A percentile compares a stretch with the other conserved stretches of the same genome.
Evolutionary conservation across 2,113 vertebrate species (phyloP).

Genomic region (Archilochus colubris): DNA sequence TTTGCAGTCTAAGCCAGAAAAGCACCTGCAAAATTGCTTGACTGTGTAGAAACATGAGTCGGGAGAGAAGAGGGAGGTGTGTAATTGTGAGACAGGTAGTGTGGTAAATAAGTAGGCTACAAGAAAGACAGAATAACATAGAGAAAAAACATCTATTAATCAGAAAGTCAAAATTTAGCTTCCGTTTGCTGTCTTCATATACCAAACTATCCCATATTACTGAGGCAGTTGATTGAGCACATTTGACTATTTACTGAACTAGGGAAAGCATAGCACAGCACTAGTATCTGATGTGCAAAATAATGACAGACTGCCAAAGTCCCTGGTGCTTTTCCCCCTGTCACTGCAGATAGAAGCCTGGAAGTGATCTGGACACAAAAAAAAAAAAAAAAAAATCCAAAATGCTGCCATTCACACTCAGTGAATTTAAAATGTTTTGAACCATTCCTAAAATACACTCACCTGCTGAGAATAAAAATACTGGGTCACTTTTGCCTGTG

Average conservation of each 20-base stretch:
- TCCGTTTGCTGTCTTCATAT: neutral
- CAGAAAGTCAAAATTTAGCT: neutral
- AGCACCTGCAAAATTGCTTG: neutral
- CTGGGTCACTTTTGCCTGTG: neutral
- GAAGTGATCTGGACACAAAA: neutral
- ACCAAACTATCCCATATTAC: neutral
- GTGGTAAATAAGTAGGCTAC: neutral
- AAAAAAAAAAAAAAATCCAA: too few relatives aligned
- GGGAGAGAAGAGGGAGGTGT: neutral
- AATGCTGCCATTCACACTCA: neutral
- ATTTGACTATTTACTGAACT: neutral
- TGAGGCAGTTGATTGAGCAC: neutral
- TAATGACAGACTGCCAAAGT: neutral
- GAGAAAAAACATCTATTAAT: neutral
- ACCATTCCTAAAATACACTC: neutral
- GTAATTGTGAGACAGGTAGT: neutral
- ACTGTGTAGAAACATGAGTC: neutral
- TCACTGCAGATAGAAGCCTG: neutral
- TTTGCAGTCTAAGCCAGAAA: neutral
- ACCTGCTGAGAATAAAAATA: neutral
- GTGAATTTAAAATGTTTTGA: neutral
- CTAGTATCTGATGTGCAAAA: neutral
- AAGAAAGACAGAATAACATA: neutral
- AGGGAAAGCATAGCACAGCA: neutral
- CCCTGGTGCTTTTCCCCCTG: neutral